phyloP scores from a whole-genome alignment of 35 echinoderm and acorn worm species.

The Stichopus chloronotus region DNA sequence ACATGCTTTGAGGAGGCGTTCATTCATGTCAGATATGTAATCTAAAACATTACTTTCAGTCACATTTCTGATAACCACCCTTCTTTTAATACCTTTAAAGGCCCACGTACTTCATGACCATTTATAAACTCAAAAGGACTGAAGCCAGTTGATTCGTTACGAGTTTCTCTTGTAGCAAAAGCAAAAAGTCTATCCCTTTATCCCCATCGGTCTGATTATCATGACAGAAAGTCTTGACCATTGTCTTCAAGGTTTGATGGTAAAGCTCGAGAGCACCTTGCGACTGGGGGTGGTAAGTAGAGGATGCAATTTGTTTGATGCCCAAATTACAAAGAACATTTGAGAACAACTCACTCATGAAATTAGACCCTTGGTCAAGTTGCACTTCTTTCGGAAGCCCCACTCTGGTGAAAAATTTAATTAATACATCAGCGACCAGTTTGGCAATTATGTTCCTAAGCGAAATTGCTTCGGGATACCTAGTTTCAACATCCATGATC shows the following conservation, averaged over 20 bases:
- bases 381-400: too few relatives aligned
- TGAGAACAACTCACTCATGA: too few relatives aligned
- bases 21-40: slow-evolving; percentile 54
- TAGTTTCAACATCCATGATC: too few relatives aligned
- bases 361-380: too few relatives aligned
- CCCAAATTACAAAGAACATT: too few relatives aligned
- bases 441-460: slow-evolving; percentile 64
- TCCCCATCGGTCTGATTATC: slow-evolving; percentile 67
- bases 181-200: slow-evolving; percentile 59
- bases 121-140: slow-evolving; percentile 50
- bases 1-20: slow-evolving; percentile 38
- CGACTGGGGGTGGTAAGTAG: slow-evolving; percentile 60
- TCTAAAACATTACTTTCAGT: slow-evolving; percentile 20
- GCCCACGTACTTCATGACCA: slow-evolving; percentile 44
- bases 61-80: not conserved
- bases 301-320: slow-evolving; percentile 52
- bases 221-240: slow-evolving; percentile 73
- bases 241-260: too few relatives aligned
- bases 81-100: slow-evolving; percentile 35
- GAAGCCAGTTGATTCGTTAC: slow-evolving; percentile 43
- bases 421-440: slow-evolving; percentile 62
- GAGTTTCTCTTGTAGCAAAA: slow-evolving; percentile 35
- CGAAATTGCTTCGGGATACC: slow-evolving; percentile 42
- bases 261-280: slow-evolving; percentile 72
- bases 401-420: too few relatives aligned